phyloP scores from a whole-genome alignment of 2,797 vertebrate genomes.

The Chelon labrosus region DNA sequence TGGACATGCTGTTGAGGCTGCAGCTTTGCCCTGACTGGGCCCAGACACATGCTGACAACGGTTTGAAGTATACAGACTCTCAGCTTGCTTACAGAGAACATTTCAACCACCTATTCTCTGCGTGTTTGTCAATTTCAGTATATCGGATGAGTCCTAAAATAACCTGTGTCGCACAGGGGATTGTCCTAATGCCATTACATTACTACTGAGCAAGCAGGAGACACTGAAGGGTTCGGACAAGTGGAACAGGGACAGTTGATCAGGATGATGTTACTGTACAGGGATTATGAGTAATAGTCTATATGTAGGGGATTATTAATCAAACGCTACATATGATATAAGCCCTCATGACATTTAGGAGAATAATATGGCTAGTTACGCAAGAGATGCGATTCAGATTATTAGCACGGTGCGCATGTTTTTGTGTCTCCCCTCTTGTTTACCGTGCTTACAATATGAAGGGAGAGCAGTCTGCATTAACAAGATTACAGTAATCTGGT shows the following conservation, averaged over 20 bases:
- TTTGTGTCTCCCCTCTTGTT: not conserved
- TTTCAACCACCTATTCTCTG: not conserved
- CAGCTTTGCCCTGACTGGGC: not conserved
- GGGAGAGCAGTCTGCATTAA: conserved; percentile 39
- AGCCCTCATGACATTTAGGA: not conserved
- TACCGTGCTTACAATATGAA: conserved; percentile 17
- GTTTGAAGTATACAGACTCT: not conserved
- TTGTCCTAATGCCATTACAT: conserved; percentile 81
- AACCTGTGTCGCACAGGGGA: conserved; percentile 73
- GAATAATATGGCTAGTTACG: not conserved
- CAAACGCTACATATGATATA: conserved; percentile 2
- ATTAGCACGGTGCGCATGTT: not conserved
- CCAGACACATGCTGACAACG: not conserved
- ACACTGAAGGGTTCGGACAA: conserved; percentile 36
- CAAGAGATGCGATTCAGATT: conserved; percentile 4
- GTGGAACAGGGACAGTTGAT: conserved; percentile 24
- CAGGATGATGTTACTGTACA: conserved; percentile 44
- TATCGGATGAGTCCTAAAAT: conserved; percentile 71
- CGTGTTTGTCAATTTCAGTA: conserved; percentile 48
- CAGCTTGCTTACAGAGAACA: not conserved
- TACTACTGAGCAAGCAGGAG: conserved; percentile 73
- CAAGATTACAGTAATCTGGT: conserved; percentile 63
- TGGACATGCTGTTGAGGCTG: conserved; percentile 40
- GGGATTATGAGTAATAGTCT: conserved; percentile 60
- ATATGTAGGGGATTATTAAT: not conserved